Evolutionary conservation across 1,140 invertebrate genomes (phyloP), one percentile per base, ranked within the genome.

Genomic region (Agrypnia vestita): DNA sequence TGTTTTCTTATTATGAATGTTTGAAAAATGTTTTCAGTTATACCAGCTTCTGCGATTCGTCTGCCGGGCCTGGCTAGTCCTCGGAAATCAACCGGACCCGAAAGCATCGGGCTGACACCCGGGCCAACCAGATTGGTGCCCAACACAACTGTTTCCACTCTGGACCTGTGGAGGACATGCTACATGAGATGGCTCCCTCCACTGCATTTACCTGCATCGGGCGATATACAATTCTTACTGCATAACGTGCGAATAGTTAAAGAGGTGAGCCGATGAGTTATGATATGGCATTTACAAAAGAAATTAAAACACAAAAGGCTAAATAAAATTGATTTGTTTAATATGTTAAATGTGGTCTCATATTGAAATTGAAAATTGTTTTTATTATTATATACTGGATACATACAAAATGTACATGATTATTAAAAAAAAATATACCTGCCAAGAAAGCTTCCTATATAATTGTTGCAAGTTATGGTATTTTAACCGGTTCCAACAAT

Each of bases 141-240:
- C 0, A 85, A 90, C 13, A 88, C 89, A 46, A 85, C 86, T 17
- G 87, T 95, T 55, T 86, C 92, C 7, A 88, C 86, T 81, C 86
- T 97, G 78, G 92, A 95, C 67, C 85, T 98, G n/a, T 98, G 96
- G 96, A 90, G 91, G 61, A 95, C 96, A 85, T 97, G 96, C 88
- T 98, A 97, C 88, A 94, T 96, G 83, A 93, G 96, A 1, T 97
- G 96, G 95, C 91, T 97, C 84, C 93, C 94, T 6, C 91, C 95
- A 11, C 90, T 97, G 0, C 95, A 97, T 86, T 95, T 97, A 61
- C 91, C 92, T 4, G 93, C 92, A 76, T 95, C 96, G 56, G 96
- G 96, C 19, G 82, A 80, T 80, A 85, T 87, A 80, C 88, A 89
- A 82, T 85, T 84, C 82, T 84, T 86, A 78, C 76, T 87, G 25